Base-by-base conservation (phyloP, 2,797 vertebrate species). In the Ctenosaura bakeri region DNA sequence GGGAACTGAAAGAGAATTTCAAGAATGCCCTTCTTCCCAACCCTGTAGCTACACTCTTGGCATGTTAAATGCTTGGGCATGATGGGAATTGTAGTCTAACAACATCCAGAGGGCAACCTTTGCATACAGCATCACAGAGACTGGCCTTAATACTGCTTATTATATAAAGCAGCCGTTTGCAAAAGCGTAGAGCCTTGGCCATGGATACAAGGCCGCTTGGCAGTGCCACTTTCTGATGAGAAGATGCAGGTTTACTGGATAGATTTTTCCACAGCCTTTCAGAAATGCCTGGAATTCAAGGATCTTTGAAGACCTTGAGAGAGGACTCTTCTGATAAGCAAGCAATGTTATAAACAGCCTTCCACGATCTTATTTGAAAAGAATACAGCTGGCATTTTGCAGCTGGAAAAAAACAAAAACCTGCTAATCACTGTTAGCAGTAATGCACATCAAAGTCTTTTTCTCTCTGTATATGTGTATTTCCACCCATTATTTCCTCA, bases 261-360 rank as follows among this genome's bases (percentile, higher is more conserved):
- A 93, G 91, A 92, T 90, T 80, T 89, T 93, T 81, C 83, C 14
- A 78, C 79, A 4, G 64, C 71, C 89, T 93, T 91, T 87, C 86
- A 86, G 94, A 77, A 64, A 90, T 93, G 86, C 87, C 52, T 93
- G 95, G 91, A 90, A 94, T 94, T 93, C 76, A 83, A 86, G 89
- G 76, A 91, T 90, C 89, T 93, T 94, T 92, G 59, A 81, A 91
- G 69, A 86, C 87, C 86, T 88, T 32, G 87, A 90, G 50, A 59
- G 78, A 79, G 90, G 71, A 85, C 80, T 59, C 88, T n/a, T 64
- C 82, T 86, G 84, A 90, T 93, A 14, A 0, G 0, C 80, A 14
- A 16, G 0, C 62, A n/a, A 1, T 85, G 71, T 81, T 6, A 80
- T 89, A 93, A 93, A 79, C 82, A 87, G 89, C 0, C 46, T 90